Base-by-base conservation (phyloP, 2,888 invertebrate species). In the Panzeria rudis region DNA sequence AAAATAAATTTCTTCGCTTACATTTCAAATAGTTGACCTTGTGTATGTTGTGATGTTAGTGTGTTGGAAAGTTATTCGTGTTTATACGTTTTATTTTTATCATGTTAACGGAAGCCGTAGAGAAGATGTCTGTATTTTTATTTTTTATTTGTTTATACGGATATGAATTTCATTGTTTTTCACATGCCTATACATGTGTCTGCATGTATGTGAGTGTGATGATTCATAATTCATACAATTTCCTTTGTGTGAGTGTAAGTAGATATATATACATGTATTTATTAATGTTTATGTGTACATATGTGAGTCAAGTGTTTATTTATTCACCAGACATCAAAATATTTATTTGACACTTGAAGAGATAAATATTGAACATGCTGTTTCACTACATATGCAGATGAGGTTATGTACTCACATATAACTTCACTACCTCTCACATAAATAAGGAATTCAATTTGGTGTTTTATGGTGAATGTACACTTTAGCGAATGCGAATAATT, bases 321-420 rank as follows among this genome's bases (percentile, higher is more conserved):
- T 86, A 77, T 86, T 86, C 75, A 79, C 71, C 82, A 78, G 82
- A 69, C 85, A 82, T 75, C 78, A 85, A 85, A 82, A 85, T 85
- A 85, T 85, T 85, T 85, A 85, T 85, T 82, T 85, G 85, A 82
- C 85, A 85, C 85, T 82, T 85, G 85, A 79, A 85, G 75, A 85
- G 85, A 85, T 85, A 85, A 85, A 85, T 78, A 82, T 82, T 82
- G 73, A 82, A 85, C 75, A 71, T 79, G 75, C 44, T 64, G 73
- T 38, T 80, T 64, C 35, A 17, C 71, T 72, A 29, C 56, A 66
- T 25, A 47, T 69, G 6, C 5, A 23, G 15, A 29, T 59, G n/a
- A 59, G 17, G 29, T 35, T 35, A 52, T 23, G 6, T 23, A 20
- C 23, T 50, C 20, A 15, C 13, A 54, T 9, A 25, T 5, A 11